Base-by-base conservation (phyloP, 1,140 invertebrate species). In the Temnothorax nylanderi region DNA sequence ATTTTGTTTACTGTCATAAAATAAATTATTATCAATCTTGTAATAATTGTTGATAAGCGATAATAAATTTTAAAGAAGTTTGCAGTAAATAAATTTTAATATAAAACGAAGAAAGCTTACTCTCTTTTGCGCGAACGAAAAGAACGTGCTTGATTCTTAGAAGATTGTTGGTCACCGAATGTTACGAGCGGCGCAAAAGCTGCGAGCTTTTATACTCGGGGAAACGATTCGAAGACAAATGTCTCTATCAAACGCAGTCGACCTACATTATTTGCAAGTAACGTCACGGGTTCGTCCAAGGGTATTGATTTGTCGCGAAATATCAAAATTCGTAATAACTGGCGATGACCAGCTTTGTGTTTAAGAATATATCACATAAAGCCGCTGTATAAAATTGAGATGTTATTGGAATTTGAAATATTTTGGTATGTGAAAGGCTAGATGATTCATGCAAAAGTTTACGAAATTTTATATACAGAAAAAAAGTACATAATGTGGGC, bases 171-270 rank as follows among this genome's bases (percentile, higher is more conserved):
- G 62, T 37, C 65, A 77, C 69, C 47, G 58, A 93, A 88, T 93
- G 89, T 84, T 92, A 77, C 56, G 65, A 89, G 74, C 69, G 51
- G 18, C 44, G 78, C 32, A 60, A 85, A 87, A 88, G 74, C 54
- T 81, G 85, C 44, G 76, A 89, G 91, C 93, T 95, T 95, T 93
- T 95, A 95, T 95, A 95, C 85, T 32, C 7, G 37, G 69, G 69
- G 67, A 91, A 89, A 71, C 58, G 16, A 54, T 8, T 18, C 6
- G 64, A 89, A 78, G 90, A 94, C 54, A 92, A 93, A 94, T 93
- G 78, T 78, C 8, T 69, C 91, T 89, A 92, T 94, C 94, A 92
- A 71, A 77, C 75, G 85, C 94, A 95, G 88, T 77, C 64, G 56
- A 37, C 13, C 21, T 62, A 67, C 71, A 81, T 91, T 91, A 90